A percentile compares a stretch with the other conserved stretches of the same genome.
These are phyloP conservation scores for Noctua pronuba DNA, from an alignment of 2,888 invertebrate species.

Conservation along the genomic window DNA sequence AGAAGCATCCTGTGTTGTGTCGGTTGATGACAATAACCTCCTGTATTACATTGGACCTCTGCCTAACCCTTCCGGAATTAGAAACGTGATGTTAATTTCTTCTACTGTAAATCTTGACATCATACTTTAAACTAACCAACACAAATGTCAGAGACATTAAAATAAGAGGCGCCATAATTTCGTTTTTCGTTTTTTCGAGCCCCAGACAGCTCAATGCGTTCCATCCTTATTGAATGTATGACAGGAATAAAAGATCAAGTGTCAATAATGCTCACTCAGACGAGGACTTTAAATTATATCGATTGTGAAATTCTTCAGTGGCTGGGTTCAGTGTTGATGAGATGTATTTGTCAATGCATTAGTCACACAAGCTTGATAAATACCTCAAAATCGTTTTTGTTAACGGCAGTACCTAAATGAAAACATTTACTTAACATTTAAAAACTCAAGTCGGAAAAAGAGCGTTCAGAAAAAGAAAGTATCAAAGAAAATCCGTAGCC, in stretches of 20 bases:
- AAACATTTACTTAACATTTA: constrained; percentile 13
- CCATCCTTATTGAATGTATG: constrained; percentile 61
- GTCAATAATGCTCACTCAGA: constrained; percentile 72
- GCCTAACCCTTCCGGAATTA: background rate
- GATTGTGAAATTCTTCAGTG: constrained; percentile 71
- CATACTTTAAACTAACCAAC: background rate
- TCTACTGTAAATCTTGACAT: background rate
- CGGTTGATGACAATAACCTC: background rate
- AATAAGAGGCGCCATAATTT: background rate
- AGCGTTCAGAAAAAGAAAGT: constrained; percentile 65
- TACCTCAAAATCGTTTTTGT: background rate
- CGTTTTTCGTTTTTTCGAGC: background rate
- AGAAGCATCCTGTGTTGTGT: background rate
- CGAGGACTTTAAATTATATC: constrained; percentile 68
- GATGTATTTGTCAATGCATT: constrained; percentile 21
- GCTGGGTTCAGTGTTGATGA: constrained; percentile 4
- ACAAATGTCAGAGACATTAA: background rate
- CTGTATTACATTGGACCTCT: background rate
- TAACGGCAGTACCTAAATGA: background rate
- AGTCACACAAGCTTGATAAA: constrained; percentile 8
- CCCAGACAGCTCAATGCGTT: constrained; percentile 13
- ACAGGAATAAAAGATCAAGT: constrained; percentile 81
- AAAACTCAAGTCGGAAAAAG: constrained; percentile 28
- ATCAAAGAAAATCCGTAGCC: constrained; percentile 85
- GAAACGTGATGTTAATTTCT: background rate